Evolutionary conservation across 2,888 invertebrate species (phyloP).

Genomic region (Priocnemis perturbator): DNA sequence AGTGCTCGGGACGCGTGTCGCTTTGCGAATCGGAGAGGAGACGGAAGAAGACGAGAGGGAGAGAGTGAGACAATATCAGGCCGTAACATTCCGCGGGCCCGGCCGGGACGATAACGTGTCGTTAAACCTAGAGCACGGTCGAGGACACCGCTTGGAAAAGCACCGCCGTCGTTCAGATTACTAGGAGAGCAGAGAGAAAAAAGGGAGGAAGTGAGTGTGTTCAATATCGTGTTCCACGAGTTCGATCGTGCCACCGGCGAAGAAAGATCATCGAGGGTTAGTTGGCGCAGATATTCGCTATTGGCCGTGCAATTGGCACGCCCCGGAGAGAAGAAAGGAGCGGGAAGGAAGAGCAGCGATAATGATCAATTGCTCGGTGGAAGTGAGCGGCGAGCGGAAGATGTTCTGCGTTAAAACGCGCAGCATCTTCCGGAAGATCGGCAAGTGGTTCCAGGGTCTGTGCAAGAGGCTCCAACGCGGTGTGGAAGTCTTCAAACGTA

Average conservation of each 20-base stretch:
- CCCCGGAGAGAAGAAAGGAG: neutral
- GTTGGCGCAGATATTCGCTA: too few species aligned
- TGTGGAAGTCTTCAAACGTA: slow-evolving; percentile 53
- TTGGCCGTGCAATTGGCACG: too few species aligned
- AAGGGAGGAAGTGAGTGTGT: too few species aligned
- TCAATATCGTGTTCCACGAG: too few species aligned
- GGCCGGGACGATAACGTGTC: slow-evolving; percentile 33
- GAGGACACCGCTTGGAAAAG: slow-evolving; percentile 9
- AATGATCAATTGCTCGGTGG: slow-evolving; percentile 54
- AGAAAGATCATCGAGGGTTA: too few species aligned
- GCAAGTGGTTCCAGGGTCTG: slow-evolving; percentile 64
- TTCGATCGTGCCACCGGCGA: too few species aligned
- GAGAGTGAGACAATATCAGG: slow-evolving; percentile 18
- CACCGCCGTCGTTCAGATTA: too few species aligned
- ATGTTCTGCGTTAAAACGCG: slow-evolving; percentile 56
- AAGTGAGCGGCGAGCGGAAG: slow-evolving; percentile 34
- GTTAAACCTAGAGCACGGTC: slow-evolving; percentile 30
- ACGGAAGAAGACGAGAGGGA: slow-evolving; percentile 3
- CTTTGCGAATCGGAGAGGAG: neutral
- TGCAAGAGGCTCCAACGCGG: slow-evolving; percentile 58
- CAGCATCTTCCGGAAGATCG: slow-evolving; percentile 60
- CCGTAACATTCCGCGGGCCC: slow-evolving; percentile 23
- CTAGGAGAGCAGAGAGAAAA: too few species aligned
- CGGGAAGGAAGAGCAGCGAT: slow-evolving; percentile 10
- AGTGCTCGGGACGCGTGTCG: too few species aligned